Conservation (phyloP, 2,113 vertebrate genomes). For the Corythaixoides concolor region DNA sequence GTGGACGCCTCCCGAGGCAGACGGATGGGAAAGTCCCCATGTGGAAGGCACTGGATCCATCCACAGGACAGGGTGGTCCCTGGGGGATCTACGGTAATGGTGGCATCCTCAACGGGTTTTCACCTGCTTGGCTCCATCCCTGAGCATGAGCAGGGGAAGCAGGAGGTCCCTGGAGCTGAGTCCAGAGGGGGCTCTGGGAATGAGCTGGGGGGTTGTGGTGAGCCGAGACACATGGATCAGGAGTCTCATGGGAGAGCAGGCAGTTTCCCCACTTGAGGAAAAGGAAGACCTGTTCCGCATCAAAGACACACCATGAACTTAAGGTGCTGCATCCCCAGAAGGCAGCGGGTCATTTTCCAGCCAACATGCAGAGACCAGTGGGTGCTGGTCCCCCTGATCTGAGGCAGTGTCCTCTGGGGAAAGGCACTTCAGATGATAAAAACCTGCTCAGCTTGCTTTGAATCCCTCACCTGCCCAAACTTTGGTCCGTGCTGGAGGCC, state of each 20-base stretch:
- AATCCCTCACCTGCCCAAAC: not conserved
- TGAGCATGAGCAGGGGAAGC: not conserved
- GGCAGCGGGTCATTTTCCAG: not conserved
- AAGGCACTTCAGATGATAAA: not conserved
- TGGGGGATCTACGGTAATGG: conserved; percentile 77
- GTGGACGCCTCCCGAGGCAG: conserved; percentile 73
- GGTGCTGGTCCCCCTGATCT: not conserved
- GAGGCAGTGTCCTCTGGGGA: fast-evolving
- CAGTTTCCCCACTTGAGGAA: not conserved
- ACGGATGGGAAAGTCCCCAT: conserved; percentile 69
- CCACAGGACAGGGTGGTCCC: conserved; percentile 73
- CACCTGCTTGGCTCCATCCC: not conserved
- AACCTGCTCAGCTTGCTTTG: not conserved
- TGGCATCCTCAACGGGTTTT: not conserved
- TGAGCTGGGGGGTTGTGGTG: not conserved
- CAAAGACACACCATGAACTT: not conserved
- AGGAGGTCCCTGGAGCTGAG: not conserved
- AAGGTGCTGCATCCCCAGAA: not conserved
- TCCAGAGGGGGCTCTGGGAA: fast-evolving
- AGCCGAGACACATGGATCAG: fast-evolving
- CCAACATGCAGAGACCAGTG: fast-evolving
- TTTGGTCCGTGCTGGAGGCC: not conserved
- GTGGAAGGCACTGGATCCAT: conserved; percentile 87
- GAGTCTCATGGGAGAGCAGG: not conserved
- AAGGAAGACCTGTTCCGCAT: not conserved